A percentile compares a stretch with the other conserved stretches of the same genome.
phyloP scores from a whole-genome alignment of 53 echinoderm and acorn worm species.

The Mesocentrotus franciscanus region DNA sequence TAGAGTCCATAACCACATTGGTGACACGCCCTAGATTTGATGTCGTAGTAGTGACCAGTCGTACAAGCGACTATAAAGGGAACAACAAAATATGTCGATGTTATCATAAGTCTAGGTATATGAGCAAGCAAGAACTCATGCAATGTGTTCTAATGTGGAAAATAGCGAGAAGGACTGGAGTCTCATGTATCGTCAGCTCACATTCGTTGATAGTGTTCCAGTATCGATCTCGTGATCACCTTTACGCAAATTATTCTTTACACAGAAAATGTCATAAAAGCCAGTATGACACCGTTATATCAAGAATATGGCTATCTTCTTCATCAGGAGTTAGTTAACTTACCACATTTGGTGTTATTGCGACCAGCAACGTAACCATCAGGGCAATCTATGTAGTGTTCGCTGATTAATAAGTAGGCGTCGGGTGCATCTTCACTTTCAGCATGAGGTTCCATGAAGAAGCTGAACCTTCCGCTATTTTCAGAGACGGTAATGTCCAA shows the following conservation, averaged over 20 bases:
- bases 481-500: neutral
- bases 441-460: neutral
- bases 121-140: too few species aligned
- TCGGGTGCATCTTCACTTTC: neutral
- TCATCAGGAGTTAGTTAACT: neutral
- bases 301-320: neutral
- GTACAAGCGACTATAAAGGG: constrained; percentile 62
- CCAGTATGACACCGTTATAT: too few species aligned
- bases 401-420: neutral
- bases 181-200: too few species aligned
- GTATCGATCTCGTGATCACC: neutral
- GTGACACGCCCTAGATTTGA: constrained; percentile 52
- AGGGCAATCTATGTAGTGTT: constrained; percentile 3
- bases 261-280: too few species aligned
- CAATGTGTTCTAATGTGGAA: too few species aligned
- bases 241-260: too few species aligned
- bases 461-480: neutral
- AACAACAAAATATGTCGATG: neutral
- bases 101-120: too few species aligned
- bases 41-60: constrained; percentile 67
- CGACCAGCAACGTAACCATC: constrained; percentile 42
- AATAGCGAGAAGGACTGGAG: too few species aligned
- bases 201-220: constrained; percentile 37
- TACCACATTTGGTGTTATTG: constrained; percentile 52
- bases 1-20: constrained; percentile 69